phyloP scores from a whole-genome alignment of 2,888 invertebrate genomes.

The Hypolimnas misippus region DNA sequence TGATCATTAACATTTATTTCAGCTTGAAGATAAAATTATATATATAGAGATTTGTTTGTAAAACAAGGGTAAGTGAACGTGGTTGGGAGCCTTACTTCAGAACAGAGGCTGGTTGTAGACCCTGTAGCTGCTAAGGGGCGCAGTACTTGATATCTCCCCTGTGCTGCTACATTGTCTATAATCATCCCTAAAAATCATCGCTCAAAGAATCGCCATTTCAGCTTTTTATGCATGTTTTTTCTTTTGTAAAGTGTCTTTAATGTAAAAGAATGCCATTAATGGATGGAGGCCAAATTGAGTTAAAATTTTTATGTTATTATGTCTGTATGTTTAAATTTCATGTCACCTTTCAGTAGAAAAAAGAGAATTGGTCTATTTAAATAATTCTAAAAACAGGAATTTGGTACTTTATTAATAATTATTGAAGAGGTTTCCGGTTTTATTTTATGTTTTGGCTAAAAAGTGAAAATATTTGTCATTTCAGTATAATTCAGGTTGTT shows the following conservation, averaged over 20 bases:
- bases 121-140: slow-evolving; percentile 84
- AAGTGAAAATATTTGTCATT: too few species aligned
- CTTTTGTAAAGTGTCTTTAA: slow-evolving; percentile 12
- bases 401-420: too few species aligned
- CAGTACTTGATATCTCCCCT: slow-evolving; percentile 64
- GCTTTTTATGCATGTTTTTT: slow-evolving; percentile 37
- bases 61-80: background rate
- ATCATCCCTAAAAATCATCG: slow-evolving; percentile 50
- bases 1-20: slow-evolving; percentile 24
- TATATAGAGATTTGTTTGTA: background rate
- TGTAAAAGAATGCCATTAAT: too few species aligned
- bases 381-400: too few species aligned
- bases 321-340: too few species aligned
- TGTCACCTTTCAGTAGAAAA: too few species aligned
- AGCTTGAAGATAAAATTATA: slow-evolving; percentile 9
- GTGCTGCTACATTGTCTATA: slow-evolving; percentile 72
- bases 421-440: too few species aligned
- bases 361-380: too few species aligned
- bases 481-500: too few species aligned
- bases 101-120: slow-evolving; percentile 59
- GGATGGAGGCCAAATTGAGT: too few species aligned
- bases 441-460: too few species aligned
- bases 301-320: too few species aligned
- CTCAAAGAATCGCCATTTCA: slow-evolving; percentile 31
- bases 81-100: slow-evolving; percentile 14